These are phyloP conservation scores for Sandelia bainsii DNA, from an alignment of 2,797 vertebrate genomes.

Conservation along the genomic window DNA sequence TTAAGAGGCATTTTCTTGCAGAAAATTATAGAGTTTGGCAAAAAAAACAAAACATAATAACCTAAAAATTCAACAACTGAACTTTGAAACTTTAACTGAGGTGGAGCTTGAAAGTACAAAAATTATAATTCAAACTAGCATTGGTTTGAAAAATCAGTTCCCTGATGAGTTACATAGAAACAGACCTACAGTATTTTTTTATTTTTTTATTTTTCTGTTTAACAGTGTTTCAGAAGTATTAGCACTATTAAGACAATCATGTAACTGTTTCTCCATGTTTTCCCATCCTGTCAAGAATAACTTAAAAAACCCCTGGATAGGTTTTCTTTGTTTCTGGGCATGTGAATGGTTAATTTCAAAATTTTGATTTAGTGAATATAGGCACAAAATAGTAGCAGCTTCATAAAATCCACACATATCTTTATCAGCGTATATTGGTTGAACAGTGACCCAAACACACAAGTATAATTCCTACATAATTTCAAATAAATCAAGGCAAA, in stretches of 20 bases:
- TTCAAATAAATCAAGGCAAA: slow-evolving; percentile 37
- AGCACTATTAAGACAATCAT: slow-evolving; percentile 11
- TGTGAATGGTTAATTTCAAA: slow-evolving; percentile 16
- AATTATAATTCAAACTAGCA: slow-evolving; percentile 13
- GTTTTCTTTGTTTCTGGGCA: slow-evolving; percentile 8
- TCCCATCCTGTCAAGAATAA: background rate
- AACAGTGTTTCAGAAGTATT: slow-evolving; percentile 6
- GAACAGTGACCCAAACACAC: slow-evolving; percentile 30
- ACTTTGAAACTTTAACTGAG: background rate
- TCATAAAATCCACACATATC: slow-evolving; percentile 32
- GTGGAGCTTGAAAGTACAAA: slow-evolving; percentile 13
- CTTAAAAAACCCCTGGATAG: background rate
- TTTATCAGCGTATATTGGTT: slow-evolving; percentile 18
- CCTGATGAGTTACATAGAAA: slow-evolving; percentile 11
- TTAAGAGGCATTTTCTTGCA: slow-evolving; percentile 27
- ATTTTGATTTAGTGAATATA: slow-evolving; percentile 31
- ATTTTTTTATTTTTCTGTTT: slow-evolving; percentile 31
- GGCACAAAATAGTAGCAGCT: slow-evolving; percentile 54
- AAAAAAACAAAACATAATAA: slow-evolving; percentile 1
- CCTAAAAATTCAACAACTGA: background rate
- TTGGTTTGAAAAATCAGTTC: slow-evolving; percentile 2
- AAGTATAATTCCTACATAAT: slow-evolving; percentile 18
- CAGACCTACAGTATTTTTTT: slow-evolving; percentile 12
- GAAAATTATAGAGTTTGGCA: slow-evolving; percentile 4
- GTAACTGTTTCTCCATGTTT: background rate